Percentiles rank a stretch among this genome's conserved stretches.
These are phyloP conservation scores for Epicampocera succincta DNA, from an alignment of 2,888 invertebrate species.

Conservation along the genomic window DNA sequence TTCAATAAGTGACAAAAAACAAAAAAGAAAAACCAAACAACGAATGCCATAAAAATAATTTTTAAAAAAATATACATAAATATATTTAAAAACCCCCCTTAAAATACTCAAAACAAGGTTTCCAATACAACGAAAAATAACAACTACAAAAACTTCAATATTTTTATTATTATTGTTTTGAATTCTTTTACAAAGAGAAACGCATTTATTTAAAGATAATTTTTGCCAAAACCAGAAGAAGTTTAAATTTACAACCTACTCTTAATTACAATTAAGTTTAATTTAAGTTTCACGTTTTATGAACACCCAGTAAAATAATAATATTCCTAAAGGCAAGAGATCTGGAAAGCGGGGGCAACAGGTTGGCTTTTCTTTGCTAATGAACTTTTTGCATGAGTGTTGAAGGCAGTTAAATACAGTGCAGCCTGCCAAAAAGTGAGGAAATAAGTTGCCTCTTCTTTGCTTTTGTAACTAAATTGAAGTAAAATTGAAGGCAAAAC, in stretches of 20 bases:
- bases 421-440: no score
- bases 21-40: conserved; percentile 56
- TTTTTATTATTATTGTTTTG: conserved; percentile 23
- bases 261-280: conserved; percentile 51
- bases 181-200: conserved; percentile 34
- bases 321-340: not conserved
- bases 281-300: conserved; percentile 40
- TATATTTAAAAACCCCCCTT: conserved; percentile 28
- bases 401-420: no score
- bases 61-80: conserved; percentile 43
- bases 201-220: conserved; percentile 64
- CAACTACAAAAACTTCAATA: conserved; percentile 46
- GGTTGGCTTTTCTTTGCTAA: not conserved
- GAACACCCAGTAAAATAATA: not conserved
- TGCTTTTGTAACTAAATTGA: no score
- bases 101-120: conserved; percentile 70
- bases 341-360: not conserved
- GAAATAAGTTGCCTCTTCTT: no score
- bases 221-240: conserved; percentile 14
- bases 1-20: conserved; percentile 3
- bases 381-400: no score
- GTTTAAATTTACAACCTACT: conserved; percentile 61
- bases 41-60: conserved; percentile 51
- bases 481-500: no score
- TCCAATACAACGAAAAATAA: conserved; percentile 73